These are phyloP conservation scores for Conus ventricosus DNA, from an alignment of 1,140 invertebrate genomes.

Conservation along the genomic window DNA sequence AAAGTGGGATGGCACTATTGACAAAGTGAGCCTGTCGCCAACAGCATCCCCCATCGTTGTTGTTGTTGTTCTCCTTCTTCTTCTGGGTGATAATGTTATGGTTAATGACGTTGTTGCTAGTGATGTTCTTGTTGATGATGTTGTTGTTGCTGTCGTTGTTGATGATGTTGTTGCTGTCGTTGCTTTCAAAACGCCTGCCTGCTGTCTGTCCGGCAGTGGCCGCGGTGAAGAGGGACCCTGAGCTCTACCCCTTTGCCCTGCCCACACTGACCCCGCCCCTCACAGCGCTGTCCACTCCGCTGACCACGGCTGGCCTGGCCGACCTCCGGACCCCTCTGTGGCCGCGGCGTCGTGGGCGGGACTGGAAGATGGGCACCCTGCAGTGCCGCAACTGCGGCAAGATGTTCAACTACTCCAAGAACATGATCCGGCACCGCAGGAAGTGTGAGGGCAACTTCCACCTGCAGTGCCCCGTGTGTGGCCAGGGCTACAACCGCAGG, in stretches of 20 bases:
- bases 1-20: too few species aligned
- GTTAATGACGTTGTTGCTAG: too few species aligned
- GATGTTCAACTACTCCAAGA: constrained; percentile 25
- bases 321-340: background rate
- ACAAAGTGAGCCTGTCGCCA: too few species aligned
- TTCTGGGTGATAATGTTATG: too few species aligned
- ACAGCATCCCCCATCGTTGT: too few species aligned
- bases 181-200: too few species aligned
- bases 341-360: background rate
- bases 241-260: background rate
- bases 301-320: background rate
- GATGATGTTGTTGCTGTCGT: too few species aligned
- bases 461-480: constrained; percentile 27
- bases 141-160: too few species aligned
- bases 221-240: background rate
- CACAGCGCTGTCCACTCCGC: background rate
- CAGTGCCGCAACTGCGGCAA: constrained; percentile 38
- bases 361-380: background rate
- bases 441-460: constrained; percentile 38
- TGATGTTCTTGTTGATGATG: too few species aligned
- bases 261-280: background rate
- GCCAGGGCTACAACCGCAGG: constrained; percentile 15
- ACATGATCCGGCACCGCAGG: constrained; percentile 31
- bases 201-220: background rate
- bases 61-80: too few species aligned